Evolutionary conservation across 2,113 vertebrate genomes (phyloP).

Genomic region (Psilopogon haemacephalus): DNA sequence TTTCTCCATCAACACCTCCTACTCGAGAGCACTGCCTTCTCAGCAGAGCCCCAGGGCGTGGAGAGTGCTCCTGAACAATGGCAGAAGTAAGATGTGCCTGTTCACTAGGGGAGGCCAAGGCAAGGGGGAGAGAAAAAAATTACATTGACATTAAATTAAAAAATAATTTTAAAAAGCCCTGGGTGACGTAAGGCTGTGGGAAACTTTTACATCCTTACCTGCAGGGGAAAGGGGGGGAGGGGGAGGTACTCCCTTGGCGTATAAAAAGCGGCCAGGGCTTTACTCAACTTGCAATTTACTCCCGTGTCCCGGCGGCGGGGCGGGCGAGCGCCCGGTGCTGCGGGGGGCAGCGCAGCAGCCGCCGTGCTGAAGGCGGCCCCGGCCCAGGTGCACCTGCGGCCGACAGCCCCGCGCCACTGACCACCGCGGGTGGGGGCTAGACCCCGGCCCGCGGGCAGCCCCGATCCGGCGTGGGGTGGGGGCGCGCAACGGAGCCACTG

Average conservation of each 20-base stretch:
- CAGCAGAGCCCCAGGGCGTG: neutral
- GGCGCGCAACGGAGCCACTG: no score
- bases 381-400: constrained; percentile 36
- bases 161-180: neutral
- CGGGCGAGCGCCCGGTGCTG: neutral
- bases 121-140: rapidly evolving
- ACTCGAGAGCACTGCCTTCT: neutral
- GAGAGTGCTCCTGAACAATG: neutral
- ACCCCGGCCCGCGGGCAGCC: neutral
- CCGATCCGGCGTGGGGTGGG: neutral
- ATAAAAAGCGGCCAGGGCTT: neutral
- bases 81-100: neutral
- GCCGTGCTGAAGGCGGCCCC: neutral
- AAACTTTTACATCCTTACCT: constrained; percentile 31
- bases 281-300: neutral
- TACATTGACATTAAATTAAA: no score
- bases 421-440: neutral
- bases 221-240: neutral
- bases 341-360: no score
- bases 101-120: neutral
- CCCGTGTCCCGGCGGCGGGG: neutral
- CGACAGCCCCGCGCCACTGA: neutral
- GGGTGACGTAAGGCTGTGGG: constrained; percentile 8
- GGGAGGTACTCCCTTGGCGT: neutral
- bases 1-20: constrained; percentile 31